Base-by-base conservation (phyloP, 2,113 vertebrate species). In the Typhlomys cinereus region DNA sequence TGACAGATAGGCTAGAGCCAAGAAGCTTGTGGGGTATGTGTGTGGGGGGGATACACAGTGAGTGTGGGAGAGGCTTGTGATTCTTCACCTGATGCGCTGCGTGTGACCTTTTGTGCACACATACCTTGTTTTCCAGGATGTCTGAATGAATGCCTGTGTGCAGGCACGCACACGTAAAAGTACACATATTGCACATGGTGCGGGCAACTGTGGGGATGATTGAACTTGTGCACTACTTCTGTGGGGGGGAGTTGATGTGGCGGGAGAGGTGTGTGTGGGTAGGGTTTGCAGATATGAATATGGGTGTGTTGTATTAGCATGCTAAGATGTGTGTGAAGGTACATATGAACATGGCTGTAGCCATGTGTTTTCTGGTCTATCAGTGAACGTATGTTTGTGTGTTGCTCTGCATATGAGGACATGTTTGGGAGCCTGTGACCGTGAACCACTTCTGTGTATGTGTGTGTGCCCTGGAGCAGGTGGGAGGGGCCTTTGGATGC, bases 361-460 rank as follows among this genome's bases (percentile, higher is more conserved):
- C 17, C 17, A 7, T 34, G 62, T 13, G 36, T 34, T 66, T 79
- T 29, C 36, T 7, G 12, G 8, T 36, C 1, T 59, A 29, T 20
- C 5, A 0, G 2, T 50, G 34, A 27, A 34, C 34, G 7, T 69
- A 9, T 36, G 21, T 48, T 34, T 4, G 8, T 23, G 20, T 10
- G 44, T 13, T 21, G 44, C 14, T 80, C 78, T 62, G 23, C 48
- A 2, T 59, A 44, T 0, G 11, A 31, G 18, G 39, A 31, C 5
- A 0, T 44, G 11, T 75, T 29, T 39, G 21, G 66, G 64, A 54
- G 1, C 62, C 62, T 4, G 4, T n/a, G 27, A 39, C 61, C 50
- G 61, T 25, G 13, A 15, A 1, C 21, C 14, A 44, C 4, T 31
- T 27, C 9, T 31, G 25, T 52, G 62, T 29, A 0, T 0, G 1